These are phyloP conservation scores for Pteropus alecto DNA, from an alignment of 2,113 vertebrate genomes.

Conservation along the genomic window DNA sequence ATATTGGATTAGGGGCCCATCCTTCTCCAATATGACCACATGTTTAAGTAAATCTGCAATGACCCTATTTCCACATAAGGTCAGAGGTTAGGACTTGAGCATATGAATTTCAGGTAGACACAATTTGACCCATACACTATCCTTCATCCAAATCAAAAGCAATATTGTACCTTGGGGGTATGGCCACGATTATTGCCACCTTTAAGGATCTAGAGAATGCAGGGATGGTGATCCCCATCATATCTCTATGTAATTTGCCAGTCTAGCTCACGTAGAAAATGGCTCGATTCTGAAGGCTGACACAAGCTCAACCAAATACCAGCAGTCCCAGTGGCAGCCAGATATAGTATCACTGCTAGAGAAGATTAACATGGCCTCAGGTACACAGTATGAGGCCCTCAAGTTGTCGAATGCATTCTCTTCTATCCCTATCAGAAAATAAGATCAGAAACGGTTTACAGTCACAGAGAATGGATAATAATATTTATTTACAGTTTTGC, in stretches of 20 bases:
- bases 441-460: not conserved
- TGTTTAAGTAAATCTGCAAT: not conserved
- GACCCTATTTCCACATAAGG: not conserved
- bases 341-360: not conserved
- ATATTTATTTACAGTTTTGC: constrained; percentile 16
- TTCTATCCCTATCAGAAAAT: not conserved
- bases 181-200: not conserved
- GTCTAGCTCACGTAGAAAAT: not conserved
- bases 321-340: not conserved
- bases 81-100: not conserved
- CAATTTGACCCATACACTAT: not conserved
- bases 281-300: not conserved
- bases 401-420: not conserved
- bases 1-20: not conserved
- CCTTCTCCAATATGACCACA: not conserved
- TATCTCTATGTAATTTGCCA: not conserved
- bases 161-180: not conserved
- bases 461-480: not conserved
- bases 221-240: not conserved
- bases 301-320: not conserved
- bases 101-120: not conserved
- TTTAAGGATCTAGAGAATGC: not conserved
- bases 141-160: not conserved
- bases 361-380: not conserved
- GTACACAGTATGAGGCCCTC: not conserved